phyloP scores from a whole-genome alignment of 2,888 invertebrate species.

The Dilophus febrilis region DNA sequence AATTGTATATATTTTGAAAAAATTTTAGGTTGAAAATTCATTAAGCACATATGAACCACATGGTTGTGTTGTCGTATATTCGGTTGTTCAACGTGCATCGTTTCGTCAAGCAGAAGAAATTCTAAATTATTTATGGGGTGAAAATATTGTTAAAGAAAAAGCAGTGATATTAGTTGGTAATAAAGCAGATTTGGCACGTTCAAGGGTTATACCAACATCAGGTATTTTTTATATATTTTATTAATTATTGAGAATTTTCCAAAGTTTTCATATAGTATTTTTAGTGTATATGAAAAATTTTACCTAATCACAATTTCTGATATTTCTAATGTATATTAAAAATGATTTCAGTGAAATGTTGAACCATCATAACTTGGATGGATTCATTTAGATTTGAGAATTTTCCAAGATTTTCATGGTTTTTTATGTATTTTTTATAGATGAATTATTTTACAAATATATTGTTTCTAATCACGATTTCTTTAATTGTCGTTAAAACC shows the following conservation, averaged over 20 bases:
- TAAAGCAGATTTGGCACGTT: slow-evolving; percentile 80
- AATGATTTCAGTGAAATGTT: too few relatives aligned
- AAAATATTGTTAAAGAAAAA: slow-evolving; percentile 64
- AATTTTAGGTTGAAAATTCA: slow-evolving; percentile 65
- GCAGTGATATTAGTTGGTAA: slow-evolving; percentile 85
- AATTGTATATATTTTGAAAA: not conserved
- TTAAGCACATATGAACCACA: slow-evolving; percentile 81
- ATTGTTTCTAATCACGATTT: too few relatives aligned
- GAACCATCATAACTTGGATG: too few relatives aligned
- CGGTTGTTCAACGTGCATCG: slow-evolving; percentile 68
- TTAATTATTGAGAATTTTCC: too few relatives aligned
- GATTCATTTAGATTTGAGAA: too few relatives aligned
- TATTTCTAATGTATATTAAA: too few relatives aligned
- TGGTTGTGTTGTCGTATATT: slow-evolving; percentile 82
- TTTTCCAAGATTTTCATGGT: too few relatives aligned
- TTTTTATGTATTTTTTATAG: too few relatives aligned
- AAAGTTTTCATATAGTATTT: slow-evolving; percentile 2
- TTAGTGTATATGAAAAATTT: too few relatives aligned
- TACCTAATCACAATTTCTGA: too few relatives aligned
- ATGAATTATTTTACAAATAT: too few relatives aligned
- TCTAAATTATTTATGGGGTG: slow-evolving; percentile 68
- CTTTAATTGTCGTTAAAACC: too few relatives aligned
- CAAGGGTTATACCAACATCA: slow-evolving; percentile 63
- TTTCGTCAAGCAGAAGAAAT: slow-evolving; percentile 73
- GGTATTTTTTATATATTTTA: slow-evolving; percentile 37